These are phyloP conservation scores for Epizoanthus illoricatus DNA, from an alignment of 92 coral and sea anemone species.

Conservation along the genomic window DNA sequence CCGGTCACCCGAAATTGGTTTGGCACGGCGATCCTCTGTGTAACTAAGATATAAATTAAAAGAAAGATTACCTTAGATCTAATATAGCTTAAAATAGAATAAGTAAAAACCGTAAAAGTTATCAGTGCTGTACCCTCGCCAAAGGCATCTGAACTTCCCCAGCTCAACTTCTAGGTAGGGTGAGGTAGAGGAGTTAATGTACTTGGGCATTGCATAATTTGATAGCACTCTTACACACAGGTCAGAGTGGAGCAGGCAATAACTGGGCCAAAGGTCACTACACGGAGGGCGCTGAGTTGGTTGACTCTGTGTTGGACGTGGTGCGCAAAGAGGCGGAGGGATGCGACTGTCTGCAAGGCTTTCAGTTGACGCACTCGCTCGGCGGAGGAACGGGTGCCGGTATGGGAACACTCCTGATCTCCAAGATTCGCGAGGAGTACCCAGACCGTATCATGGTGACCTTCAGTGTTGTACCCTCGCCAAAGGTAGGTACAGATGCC, in stretches of 20 bases:
- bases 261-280: constrained; percentile 97
- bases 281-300: constrained; percentile 93
- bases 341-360: constrained; percentile 93
- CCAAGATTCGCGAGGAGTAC: constrained; percentile 90
- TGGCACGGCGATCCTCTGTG: too few relatives aligned
- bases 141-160: too few relatives aligned
- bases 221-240: constrained; percentile 17
- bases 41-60: too few relatives aligned
- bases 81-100: too few relatives aligned
- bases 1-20: too few relatives aligned
- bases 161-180: too few relatives aligned
- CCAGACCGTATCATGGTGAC: constrained; percentile 96
- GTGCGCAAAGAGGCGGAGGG: constrained; percentile 91
- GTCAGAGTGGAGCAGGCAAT: constrained; percentile 93
- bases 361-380: constrained; percentile 89
- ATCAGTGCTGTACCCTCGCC: too few relatives aligned
- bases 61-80: too few relatives aligned
- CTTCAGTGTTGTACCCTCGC: constrained; percentile 95
- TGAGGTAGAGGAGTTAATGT: too few relatives aligned
- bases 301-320: constrained; percentile 88
- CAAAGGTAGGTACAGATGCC: constrained; percentile 52
- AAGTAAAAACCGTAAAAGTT: too few relatives aligned
- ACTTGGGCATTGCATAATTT: too few relatives aligned
- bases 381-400: constrained; percentile 97
- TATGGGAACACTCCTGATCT: constrained; percentile 90